Base-by-base conservation (phyloP, 2,113 vertebrate species). In the Steatornis caripensis region DNA sequence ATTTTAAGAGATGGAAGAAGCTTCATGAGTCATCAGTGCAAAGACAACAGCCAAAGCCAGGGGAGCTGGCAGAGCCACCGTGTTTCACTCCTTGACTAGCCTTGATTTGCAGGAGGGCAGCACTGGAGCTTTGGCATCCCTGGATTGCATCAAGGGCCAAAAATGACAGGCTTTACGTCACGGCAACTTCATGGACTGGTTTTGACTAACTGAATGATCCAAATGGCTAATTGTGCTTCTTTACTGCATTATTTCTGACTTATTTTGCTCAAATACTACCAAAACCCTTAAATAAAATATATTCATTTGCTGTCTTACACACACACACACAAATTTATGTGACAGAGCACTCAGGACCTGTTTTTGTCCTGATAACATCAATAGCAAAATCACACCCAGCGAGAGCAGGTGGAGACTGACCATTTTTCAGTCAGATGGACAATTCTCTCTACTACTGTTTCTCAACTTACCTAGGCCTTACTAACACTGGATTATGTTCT, bases 241-340 rank as follows among this genome's bases (percentile, higher is more conserved):
- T 71, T 45, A 53, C 4, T 19, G 3, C 10, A 10, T 41, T 64
- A 68, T 64, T 78, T 51, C 45, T 71, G 29, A 71, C 10, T 86
- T 41, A 32, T 0, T 1, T 69, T 70, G 10, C 3, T 66, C 1
- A 2, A 76, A 48, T 26, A 39, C 10, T 58, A 27, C 18, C 62
- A 68, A 84, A 89, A 10, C 30, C 9, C 64, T 66, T 62, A 27
- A 54, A 75, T 75, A 57, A 60, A 65, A 83, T 9, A 24, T 9
- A 46, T 57, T 58, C 0, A 24, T 57, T 51, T 84, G 12, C 5
- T 66, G 15, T 70, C 60, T 36, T 39, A n/a, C 9, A 58, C 6
- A 54, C 19, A 66, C 11, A 48, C 15, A 85, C 15, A 75, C 8
- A 43, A 20, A 55, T 5, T n/a, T 49, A 32, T 14, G 15, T 10